These are phyloP conservation scores for Cremastinae sp. DNA, from an alignment of 2,888 invertebrate species.

Conservation along the genomic window DNA sequence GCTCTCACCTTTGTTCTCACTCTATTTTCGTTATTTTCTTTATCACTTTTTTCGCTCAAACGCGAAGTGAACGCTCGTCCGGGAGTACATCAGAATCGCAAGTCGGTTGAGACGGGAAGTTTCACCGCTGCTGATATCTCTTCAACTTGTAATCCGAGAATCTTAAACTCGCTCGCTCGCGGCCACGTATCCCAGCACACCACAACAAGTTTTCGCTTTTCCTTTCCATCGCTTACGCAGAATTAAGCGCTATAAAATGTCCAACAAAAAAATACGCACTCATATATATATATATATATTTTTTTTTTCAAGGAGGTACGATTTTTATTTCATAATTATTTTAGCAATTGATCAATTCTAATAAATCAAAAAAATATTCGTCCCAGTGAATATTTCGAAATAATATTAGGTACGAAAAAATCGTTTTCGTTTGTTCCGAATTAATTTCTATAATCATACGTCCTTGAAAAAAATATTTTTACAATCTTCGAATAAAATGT, in stretches of 20 bases:
- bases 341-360: neutral
- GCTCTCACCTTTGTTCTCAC: slow-evolving; percentile 39
- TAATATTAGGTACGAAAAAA: neutral
- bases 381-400: too few relatives aligned
- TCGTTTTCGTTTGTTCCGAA: too few relatives aligned
- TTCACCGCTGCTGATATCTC: slow-evolving; percentile 67
- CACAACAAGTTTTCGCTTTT: slow-evolving; percentile 35
- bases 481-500: slow-evolving; percentile 36
- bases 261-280: slow-evolving; percentile 10
- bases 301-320: slow-evolving; percentile 17
- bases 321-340: neutral
- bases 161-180: slow-evolving; percentile 65
- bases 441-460: too few relatives aligned
- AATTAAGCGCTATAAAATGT: slow-evolving; percentile 41
- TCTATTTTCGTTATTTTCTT: slow-evolving; percentile 22
- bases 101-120: slow-evolving; percentile 61
- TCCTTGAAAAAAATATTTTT: slow-evolving; percentile 10
- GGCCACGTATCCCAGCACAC: slow-evolving; percentile 57
- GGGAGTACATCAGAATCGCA: slow-evolving; percentile 57
- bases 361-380: too few relatives aligned
- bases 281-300: slow-evolving; percentile 8
- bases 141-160: slow-evolving; percentile 43
- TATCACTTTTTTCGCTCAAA: slow-evolving; percentile 14
- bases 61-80: slow-evolving; percentile 63
- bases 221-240: slow-evolving; percentile 43